Evolutionary conservation across 2,113 vertebrate genomes (phyloP).

Genomic region (Cynopterus brachyotis): DNA sequence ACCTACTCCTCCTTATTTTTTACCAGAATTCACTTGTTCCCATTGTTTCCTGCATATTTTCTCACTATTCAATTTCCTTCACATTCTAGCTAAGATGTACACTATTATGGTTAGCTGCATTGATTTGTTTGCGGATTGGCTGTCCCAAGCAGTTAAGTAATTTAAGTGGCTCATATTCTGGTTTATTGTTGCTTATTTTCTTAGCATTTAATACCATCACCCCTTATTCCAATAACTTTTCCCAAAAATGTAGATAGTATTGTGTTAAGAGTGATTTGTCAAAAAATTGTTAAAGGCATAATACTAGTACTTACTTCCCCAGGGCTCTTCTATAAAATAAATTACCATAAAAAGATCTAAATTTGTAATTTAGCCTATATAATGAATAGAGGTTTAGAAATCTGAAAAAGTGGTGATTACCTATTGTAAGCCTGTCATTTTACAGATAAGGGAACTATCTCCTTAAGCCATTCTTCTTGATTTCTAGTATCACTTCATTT

Average conservation of each 20-base stretch:
- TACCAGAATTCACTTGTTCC: neutral
- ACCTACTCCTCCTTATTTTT: neutral
- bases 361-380: neutral
- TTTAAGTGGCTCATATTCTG: neutral
- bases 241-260: neutral
- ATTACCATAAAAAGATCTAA: neutral
- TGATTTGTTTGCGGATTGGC: neutral
- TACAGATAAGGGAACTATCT: neutral
- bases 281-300: neutral
- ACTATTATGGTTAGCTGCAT: neutral
- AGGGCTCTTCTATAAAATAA: neutral
- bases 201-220: neutral
- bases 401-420: neutral
- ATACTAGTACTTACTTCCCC: neutral
- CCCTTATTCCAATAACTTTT: neutral
- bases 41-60: neutral
- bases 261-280: neutral
- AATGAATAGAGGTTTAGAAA: conserved; percentile 24
- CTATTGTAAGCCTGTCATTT: neutral
- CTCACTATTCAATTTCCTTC: neutral
- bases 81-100: neutral
- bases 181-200: neutral
- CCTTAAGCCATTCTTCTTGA: neutral
- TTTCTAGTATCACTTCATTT: neutral
- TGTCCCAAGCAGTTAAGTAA: neutral